phyloP scores from a whole-genome alignment of 2,113 vertebrate genomes.

The Proteles cristata region DNA sequence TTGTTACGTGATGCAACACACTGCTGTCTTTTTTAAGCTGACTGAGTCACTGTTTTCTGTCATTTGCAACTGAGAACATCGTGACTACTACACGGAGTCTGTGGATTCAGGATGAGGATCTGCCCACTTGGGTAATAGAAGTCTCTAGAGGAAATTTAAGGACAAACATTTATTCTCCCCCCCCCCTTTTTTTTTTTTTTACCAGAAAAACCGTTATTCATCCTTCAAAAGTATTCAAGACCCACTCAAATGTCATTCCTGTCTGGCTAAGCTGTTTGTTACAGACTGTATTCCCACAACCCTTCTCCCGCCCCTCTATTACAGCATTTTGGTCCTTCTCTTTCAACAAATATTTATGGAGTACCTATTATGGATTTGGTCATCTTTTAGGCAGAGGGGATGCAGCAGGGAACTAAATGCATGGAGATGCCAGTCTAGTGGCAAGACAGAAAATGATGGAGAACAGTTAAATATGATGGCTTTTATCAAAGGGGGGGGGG shows the following conservation, averaged over 20 bases:
- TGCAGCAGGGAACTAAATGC: background rate
- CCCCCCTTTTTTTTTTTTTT: background rate
- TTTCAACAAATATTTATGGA: background rate
- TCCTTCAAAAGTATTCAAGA: conserved; percentile 16
- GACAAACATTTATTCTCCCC: background rate
- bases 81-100: background rate
- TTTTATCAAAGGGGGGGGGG: background rate
- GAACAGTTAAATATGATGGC: background rate
- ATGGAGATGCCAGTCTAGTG: background rate
- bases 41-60: background rate
- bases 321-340: background rate
- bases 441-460: background rate
- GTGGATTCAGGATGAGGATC: background rate
- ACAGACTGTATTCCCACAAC: background rate
- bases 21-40: background rate
- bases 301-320: background rate
- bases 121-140: background rate
- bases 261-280: background rate
- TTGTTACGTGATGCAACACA: background rate
- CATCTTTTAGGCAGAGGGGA: background rate
- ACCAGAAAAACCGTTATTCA: background rate
- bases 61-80: background rate
- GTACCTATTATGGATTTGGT: background rate
- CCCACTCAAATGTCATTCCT: background rate
- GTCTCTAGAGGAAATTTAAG: conserved; percentile 28